Percentiles rank a stretch among this genome's conserved stretches.
These are phyloP conservation scores for Trimorus sp. DNA, from an alignment of 2,888 invertebrate genomes.

Conservation along the genomic window DNA sequence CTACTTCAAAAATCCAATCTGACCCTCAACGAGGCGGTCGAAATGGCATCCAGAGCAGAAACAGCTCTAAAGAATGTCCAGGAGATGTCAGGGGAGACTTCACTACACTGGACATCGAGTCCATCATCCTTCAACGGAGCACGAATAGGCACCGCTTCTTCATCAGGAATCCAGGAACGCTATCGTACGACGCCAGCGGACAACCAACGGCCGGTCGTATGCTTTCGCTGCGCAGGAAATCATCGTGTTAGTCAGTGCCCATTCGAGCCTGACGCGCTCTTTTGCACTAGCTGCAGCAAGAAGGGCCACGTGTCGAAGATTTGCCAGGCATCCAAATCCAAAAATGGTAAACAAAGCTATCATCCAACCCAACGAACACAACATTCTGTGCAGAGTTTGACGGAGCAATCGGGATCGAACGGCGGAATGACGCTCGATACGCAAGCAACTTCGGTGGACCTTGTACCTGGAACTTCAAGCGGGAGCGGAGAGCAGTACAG, in stretches of 20 bases:
- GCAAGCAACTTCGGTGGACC: no score
- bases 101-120: background rate
- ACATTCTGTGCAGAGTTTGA: no score
- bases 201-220: background rate
- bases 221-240: slow-evolving; percentile 35
- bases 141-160: no score
- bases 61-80: slow-evolving; percentile 1
- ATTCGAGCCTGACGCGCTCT: slow-evolving; percentile 30
- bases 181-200: background rate
- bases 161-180: no score
- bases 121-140: no score
- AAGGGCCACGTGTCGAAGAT: slow-evolving; percentile 14
- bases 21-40: background rate
- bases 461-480: no score
- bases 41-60: slow-evolving; percentile 9
- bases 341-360: no score
- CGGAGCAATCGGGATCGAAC: no score
- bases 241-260: slow-evolving; percentile 10
- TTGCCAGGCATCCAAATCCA: slow-evolving; percentile 6
- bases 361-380: no score
- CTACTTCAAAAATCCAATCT: slow-evolving; percentile 1
- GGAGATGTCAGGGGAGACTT: slow-evolving; percentile 8
- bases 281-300: slow-evolving; percentile 27
- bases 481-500: no score
- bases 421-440: no score